A percentile compares a stretch with the other conserved stretches of the same genome.
These are phyloP conservation scores for Kuschelorhynchus macadamiae DNA, from an alignment of 2,888 invertebrate genomes.

Conservation along the genomic window DNA sequence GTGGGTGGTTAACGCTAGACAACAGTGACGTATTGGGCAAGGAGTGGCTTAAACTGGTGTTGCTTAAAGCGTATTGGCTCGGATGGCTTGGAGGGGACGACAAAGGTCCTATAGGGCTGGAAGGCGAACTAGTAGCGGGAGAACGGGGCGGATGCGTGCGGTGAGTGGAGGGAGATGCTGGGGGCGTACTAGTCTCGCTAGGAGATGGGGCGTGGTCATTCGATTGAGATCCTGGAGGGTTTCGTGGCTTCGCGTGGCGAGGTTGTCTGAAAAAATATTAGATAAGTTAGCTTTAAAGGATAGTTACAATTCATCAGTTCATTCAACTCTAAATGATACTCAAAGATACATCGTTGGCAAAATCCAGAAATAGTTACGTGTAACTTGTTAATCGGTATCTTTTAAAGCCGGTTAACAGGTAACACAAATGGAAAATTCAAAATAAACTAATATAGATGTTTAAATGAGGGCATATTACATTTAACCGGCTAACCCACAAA, in stretches of 20 bases:
- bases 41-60: constrained; percentile 8
- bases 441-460: too few species aligned
- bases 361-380: too few species aligned
- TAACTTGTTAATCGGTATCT: too few species aligned
- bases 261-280: constrained; percentile 62
- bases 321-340: too few species aligned
- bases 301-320: too few species aligned
- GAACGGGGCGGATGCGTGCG: constrained; percentile 69
- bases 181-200: constrained; percentile 69
- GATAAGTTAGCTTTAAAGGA: too few species aligned
- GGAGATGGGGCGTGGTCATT: constrained; percentile 71
- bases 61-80: constrained; percentile 51
- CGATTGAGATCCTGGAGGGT: constrained; percentile 66
- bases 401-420: too few species aligned
- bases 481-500: too few species aligned
- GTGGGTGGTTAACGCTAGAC: constrained; percentile 7
- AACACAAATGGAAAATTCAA: too few species aligned
- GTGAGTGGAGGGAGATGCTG: constrained; percentile 70
- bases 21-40: constrained; percentile 4
- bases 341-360: too few species aligned
- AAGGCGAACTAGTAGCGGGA: constrained; percentile 76
- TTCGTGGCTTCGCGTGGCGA: constrained; percentile 59
- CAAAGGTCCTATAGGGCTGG: constrained; percentile 61
- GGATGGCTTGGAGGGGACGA: constrained; percentile 46
- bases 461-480: too few species aligned